Evolutionary conservation across 2,113 vertebrate species (phyloP).

Genomic region (Hemibagrus wyckioides): DNA sequence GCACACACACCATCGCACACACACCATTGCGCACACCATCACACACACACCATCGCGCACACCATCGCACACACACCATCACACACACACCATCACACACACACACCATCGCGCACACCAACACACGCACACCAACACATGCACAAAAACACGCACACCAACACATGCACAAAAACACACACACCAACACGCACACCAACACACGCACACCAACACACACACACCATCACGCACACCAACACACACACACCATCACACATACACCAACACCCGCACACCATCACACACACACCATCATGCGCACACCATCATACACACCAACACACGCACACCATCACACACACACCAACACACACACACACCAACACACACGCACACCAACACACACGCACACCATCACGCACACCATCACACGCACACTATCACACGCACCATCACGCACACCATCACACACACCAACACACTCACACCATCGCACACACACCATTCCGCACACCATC

Average conservation of each 20-base stretch:
- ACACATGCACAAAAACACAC: not conserved
- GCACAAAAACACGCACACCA: not conserved
- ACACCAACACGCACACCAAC: not conserved
- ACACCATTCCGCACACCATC: not conserved
- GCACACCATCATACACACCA: too few species aligned
- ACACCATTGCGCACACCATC: not conserved
- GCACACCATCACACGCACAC: not conserved
- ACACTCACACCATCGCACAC: not conserved
- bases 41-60: not conserved
- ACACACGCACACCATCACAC: too few species aligned
- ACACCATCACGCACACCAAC: not conserved
- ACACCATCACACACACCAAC: not conserved
- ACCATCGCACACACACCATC: not conserved
- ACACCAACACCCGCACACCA: not conserved
- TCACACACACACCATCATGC: too few species aligned
- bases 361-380: too few species aligned
- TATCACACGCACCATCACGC: too few species aligned
- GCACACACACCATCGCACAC: not conserved
- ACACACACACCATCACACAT: not conserved
- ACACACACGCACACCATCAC: too few species aligned
- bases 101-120: accelerated
- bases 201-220: not conserved
- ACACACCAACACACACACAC: too few species aligned
- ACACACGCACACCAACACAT: too few species aligned
- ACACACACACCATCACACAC: not conserved